Evolutionary conservation across 2,888 invertebrate species (phyloP), one percentile per base, ranked within the genome.

Genomic region (Macroteleia sp.): DNA sequence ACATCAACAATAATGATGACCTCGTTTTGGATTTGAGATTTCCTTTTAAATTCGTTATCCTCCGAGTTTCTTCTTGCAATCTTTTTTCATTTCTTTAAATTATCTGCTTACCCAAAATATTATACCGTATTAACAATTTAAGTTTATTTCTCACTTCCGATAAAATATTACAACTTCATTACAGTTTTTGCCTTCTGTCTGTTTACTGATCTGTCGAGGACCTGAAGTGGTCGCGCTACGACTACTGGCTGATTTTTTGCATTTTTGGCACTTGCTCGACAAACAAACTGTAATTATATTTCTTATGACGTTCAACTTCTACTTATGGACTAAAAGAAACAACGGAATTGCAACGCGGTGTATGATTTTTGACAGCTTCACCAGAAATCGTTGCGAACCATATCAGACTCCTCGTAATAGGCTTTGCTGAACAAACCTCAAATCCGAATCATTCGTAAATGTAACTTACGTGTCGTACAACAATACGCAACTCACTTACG

Each of bases 111-210:
- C 84, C 85, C 83, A 87, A 89, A 87, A 89, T 89, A 88, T 88
- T 88, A 86, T 86, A 87, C 85, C 86, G 82, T 84, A 84, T 86
- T 82, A 88, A 89, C 86, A 89, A 80, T 83, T 87, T 89, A 89
- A 88, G 81, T 83, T 85, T 86, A 86, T 81, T 84, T 88, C 85
- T 88, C 86, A 85, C 83, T 86, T 85, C 85, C 84, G 77, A 85
- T 83, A 85, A 89, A 88, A 87, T 89, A 85, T 88, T 89, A 86
- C 87, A 86, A 69, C 39, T 19, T 46, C 39, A 39, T 20, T 88
- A 86, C 86, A 88, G 82, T 84, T 88, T 87, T 85, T 84, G 39
- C 22, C 8, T 12, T 36, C 16, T 39, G 17, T 17, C 9, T 39
- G n/a, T n/a, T n/a, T n/a, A n/a, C n/a, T n/a, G n/a, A n/a, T 39